Evolutionary conservation across 2,888 invertebrate genomes (phyloP), one percentile per base, ranked within the genome.

Genomic region (Ormyrus nitidulus): DNA sequence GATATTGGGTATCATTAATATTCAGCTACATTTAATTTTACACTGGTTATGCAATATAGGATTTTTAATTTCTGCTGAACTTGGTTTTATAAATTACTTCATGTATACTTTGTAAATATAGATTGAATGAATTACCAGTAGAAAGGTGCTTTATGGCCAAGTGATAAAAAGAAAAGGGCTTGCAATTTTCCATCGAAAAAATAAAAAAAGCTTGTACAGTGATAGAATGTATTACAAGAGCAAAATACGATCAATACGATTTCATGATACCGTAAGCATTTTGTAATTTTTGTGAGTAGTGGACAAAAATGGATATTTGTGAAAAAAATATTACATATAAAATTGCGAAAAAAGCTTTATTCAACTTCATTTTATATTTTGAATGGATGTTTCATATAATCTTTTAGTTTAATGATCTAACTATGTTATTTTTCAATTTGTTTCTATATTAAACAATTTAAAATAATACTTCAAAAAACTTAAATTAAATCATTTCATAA

Each of bases 21-120:
- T 19, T 48, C 48, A 70, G 10, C 48, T 77, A 58, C 48, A 13
- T 44, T 59, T 53, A 44, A 49, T 3, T 54, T 53, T 48, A 10
- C 19, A 58, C 11, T 66, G 0, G 1, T 66, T 59, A n/a, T 46
- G 19, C 9, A n/a, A 49, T 59, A 54, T 66, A 72, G 44, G 0
- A 34, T 56, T 70, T 69, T 66, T 2, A 72, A 72, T 66, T 58
- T 13, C 4, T 13, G 11, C 66, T 53, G n/a, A 65, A 54, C n/a
- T 62, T 80, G 49, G 46, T 80, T 76, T 65, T 66, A 76, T 54
- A 62, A 59, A 68, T 71, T 66, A 76, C 54, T 71, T 64, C 9
- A 51, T 79, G 70, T 79, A 75, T 71, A 75, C 71, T 54, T 74
- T 79, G 75, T 79, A 79, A 49, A 79, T 79, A 79, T 61, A 66